Base-by-base conservation (phyloP, 1,140 invertebrate species). In the Drosophila lacteicornis region DNA sequence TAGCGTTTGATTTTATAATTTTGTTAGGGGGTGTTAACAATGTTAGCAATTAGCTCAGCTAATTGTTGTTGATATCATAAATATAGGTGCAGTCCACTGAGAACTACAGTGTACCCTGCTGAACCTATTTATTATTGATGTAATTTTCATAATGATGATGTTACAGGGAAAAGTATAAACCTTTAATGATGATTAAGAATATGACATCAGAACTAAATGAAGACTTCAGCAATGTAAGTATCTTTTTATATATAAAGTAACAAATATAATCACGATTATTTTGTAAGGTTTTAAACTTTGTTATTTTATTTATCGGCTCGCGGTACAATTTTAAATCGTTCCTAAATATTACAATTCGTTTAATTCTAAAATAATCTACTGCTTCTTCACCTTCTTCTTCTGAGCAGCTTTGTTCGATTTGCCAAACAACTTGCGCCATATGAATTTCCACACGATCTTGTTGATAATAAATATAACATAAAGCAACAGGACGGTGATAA, bases 371-470 rank as follows among this genome's bases (percentile, higher is more conserved):
- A 38, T 15, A 17, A 7, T 17, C 25, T 88, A 88, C 12, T 90
- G 55, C 56, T 84, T 88, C 49, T 88, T 88, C 13, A 84, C 69
- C 60, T 88, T 87, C 49, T 82, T 66, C 17, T 75, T 84, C 27
- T 68, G 57, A 4, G 65, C 7, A 13, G 33, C n/a, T 51, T 80
- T 84, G 22, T 78, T 78, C 38, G 79, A 58, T 38, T 67, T 67
- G 19, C 42, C 80, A 25, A 58, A 88, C n/a, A 67, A 36, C 22
- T 84, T 88, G 0, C 59, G 45, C 47, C 69, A 84, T 15, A 84
- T 4, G 22, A 78, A 90, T 12, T 71, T 88, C 25, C 76, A 38
- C n/a, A 88, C 56, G n/a, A 67, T 50, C 19, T 75, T 75, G 27
- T 56, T 90, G 12, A 88, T 50, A 2, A 77, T 6, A 2, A 70